Evolutionary conservation across 1,140 invertebrate species (phyloP).

Genomic region (Pseudomyrmex sp.): DNA sequence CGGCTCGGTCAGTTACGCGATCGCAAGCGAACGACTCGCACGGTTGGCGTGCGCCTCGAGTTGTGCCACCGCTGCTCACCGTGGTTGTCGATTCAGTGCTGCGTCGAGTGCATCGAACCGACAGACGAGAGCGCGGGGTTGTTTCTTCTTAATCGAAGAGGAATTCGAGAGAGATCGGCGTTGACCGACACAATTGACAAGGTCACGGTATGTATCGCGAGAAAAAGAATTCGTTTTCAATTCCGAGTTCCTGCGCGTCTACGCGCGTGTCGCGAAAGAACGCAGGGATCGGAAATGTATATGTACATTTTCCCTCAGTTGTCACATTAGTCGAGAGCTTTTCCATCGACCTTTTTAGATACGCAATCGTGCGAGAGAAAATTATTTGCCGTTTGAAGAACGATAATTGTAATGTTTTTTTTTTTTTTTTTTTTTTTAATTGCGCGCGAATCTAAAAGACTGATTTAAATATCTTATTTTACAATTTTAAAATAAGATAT

Average conservation of each 20-base stretch:
- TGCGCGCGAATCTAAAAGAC: too few species aligned
- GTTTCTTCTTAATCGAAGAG: slow-evolving; percentile 1
- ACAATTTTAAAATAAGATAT: too few species aligned
- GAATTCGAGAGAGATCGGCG: neutral
- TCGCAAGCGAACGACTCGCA: slow-evolving; percentile 79
- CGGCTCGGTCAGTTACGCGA: slow-evolving; percentile 82
- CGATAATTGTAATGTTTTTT: too few species aligned
- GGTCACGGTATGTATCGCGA: neutral
- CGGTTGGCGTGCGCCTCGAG: slow-evolving; percentile 50
- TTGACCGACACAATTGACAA: slow-evolving; percentile 68
- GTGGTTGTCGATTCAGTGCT: neutral
- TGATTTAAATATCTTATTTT: too few species aligned
- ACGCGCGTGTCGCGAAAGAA: neutral
- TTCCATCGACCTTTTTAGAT: too few species aligned
- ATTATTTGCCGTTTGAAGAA: too few species aligned
- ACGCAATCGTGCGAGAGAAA: too few species aligned
- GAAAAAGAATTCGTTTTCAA: neutral
- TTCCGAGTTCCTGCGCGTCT: neutral
- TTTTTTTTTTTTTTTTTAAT: too few species aligned
- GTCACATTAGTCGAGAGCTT: neutral
- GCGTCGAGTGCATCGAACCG: slow-evolving; percentile 22
- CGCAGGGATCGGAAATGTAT: neutral
- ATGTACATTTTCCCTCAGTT: neutral
- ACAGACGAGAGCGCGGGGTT: neutral
- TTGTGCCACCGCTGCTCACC: slow-evolving; percentile 12